phyloP scores from a whole-genome alignment of 2,888 invertebrate genomes.

The Rambutsinella grinnellia region DNA sequence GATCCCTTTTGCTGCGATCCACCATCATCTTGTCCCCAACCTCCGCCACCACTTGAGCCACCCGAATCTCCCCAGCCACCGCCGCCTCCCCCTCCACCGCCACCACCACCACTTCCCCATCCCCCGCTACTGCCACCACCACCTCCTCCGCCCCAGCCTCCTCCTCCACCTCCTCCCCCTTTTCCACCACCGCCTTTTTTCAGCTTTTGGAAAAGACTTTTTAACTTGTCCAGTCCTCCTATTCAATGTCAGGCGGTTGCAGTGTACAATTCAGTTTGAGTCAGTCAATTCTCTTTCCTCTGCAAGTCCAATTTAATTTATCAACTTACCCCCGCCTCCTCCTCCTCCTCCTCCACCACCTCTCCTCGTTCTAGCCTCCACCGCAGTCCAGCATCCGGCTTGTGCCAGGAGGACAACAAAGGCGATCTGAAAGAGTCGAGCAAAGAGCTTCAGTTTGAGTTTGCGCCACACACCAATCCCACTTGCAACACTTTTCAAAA shows the following conservation, averaged over 20 bases:
- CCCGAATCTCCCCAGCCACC: conserved; percentile 7
- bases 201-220: conserved; percentile 18
- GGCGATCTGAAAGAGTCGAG: conserved; percentile 42
- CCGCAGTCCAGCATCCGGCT: conserved; percentile 19
- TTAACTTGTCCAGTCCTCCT: conserved; percentile 21
- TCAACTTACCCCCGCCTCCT: conserved; percentile 17
- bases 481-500: background rate
- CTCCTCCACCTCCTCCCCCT: conserved; percentile 8
- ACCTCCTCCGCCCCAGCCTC: conserved; percentile 5
- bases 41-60: background rate
- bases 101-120: background rate
- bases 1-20: conserved; percentile 24
- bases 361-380: conserved; percentile 16
- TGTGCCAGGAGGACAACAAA: conserved; percentile 32
- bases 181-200: background rate
- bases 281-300: background rate
- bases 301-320: too few relatives aligned
- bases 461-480: background rate
- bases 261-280: conserved; percentile 3
- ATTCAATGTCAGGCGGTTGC: background rate
- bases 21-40: conserved; percentile 9
- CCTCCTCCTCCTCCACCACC: conserved; percentile 37
- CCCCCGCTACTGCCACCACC: conserved; percentile 8
- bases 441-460: too few relatives aligned
- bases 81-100: conserved; percentile 9